phyloP scores from a whole-genome alignment of 2,888 invertebrate species.

The Monochamus alternatus region DNA sequence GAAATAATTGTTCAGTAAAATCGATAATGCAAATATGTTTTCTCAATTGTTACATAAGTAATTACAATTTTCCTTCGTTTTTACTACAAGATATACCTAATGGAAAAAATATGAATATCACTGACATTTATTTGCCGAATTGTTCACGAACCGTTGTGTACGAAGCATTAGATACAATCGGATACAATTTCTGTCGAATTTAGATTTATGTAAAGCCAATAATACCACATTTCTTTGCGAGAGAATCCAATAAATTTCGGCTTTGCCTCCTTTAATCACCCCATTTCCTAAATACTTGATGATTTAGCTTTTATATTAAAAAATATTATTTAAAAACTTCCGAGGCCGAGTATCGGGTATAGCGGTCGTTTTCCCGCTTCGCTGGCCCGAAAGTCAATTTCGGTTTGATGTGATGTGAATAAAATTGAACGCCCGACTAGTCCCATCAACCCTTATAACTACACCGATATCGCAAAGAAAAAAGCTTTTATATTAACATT shows the following conservation, averaged over 20 bases:
- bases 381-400: conserved; percentile 70
- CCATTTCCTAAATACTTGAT: conserved; percentile 27
- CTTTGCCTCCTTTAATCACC: background rate
- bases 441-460: conserved; percentile 64
- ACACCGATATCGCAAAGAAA: conserved; percentile 57
- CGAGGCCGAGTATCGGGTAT: conserved; percentile 39
- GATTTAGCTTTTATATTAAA: conserved; percentile 45
- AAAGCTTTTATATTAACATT: conserved; percentile 47
- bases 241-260: background rate
- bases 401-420: conserved; percentile 70
- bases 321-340: conserved; percentile 49
- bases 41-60: too few species aligned
- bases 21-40: too few species aligned
- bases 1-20: too few species aligned
- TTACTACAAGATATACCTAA: too few species aligned
- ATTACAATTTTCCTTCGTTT: too few species aligned
- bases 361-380: conserved; percentile 67
- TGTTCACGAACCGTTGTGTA: too few species aligned
- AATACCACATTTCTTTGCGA: background rate
- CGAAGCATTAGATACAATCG: background rate
- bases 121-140: too few species aligned
- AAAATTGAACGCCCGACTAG: conserved; percentile 67
- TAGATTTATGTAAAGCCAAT: background rate
- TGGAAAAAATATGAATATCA: too few species aligned
- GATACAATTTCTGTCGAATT: background rate